Conservation (phyloP, 2,113 vertebrate genomes). For the Paramormyrops kingsleyae region DNA sequence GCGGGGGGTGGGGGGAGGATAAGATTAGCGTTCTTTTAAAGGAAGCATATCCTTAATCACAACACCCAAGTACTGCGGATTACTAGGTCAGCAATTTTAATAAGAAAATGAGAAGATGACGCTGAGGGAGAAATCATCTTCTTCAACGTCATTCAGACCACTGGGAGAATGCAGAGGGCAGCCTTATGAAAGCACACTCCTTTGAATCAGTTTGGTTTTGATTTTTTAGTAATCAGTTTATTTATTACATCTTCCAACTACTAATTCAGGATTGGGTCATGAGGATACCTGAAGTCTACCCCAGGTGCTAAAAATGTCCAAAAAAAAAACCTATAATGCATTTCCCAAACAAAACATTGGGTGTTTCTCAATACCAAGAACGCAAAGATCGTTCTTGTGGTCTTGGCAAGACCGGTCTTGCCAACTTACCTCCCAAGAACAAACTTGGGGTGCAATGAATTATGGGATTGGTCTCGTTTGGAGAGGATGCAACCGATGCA, state of each 20-base stretch:
- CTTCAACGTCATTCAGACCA: background rate
- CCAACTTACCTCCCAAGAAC: background rate
- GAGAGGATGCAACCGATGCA: background rate
- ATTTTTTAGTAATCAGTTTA: background rate
- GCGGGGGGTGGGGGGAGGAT: slow-evolving; percentile 33
- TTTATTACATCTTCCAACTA: background rate
- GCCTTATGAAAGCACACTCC: background rate
- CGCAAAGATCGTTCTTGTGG: background rate
- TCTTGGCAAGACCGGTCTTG: background rate
- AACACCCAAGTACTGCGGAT: background rate
- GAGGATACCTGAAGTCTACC: background rate
- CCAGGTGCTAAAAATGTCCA: background rate
- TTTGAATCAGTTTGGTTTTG: background rate
- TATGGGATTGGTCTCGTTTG: background rate
- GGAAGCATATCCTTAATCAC: background rate
- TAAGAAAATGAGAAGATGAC: background rate
- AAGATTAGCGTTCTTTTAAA: background rate
- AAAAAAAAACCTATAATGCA: background rate
- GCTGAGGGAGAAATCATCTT: background rate
- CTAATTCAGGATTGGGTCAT: background rate
- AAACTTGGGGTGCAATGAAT: background rate
- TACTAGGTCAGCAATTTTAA: background rate
- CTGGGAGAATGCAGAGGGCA: background rate
- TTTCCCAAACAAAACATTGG: background rate
- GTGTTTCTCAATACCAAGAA: background rate